A percentile compares a stretch with the other conserved stretches of the same genome.
These are phyloP conservation scores for Microtus montanus DNA, from an alignment of 2,113 vertebrate species.

Conservation along the genomic window DNA sequence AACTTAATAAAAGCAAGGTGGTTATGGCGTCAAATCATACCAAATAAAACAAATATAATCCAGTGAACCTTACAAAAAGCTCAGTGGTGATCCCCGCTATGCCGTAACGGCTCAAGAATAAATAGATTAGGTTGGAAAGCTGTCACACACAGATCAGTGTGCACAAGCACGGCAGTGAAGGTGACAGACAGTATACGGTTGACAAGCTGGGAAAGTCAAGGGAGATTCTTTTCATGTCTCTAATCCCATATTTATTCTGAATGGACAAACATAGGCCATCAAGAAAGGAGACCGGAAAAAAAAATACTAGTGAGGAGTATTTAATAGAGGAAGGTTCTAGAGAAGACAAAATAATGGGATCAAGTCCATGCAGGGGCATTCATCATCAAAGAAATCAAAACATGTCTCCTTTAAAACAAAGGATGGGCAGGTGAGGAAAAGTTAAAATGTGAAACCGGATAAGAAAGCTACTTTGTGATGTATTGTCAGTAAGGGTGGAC, in stretches of 20 bases:
- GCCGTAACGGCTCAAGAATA: background rate
- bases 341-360: background rate
- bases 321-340: background rate
- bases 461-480: conserved; percentile 13
- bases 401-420: background rate
- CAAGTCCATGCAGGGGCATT: background rate
- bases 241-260: background rate
- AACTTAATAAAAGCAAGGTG: background rate
- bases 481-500: background rate
- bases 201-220: background rate
- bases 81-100: background rate
- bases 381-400: conserved; percentile 8
- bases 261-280: background rate
- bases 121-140: background rate
- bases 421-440: background rate
- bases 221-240: background rate
- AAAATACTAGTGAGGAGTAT: background rate
- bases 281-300: background rate
- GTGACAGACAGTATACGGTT: background rate
- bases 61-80: background rate
- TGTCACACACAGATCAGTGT: background rate
- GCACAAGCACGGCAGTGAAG: background rate
- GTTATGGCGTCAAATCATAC: background rate
- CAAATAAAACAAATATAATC: background rate
- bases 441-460: background rate